These are phyloP conservation scores for Tetropium fuscum DNA, from an alignment of 2,888 invertebrate species.

Conservation along the genomic window DNA sequence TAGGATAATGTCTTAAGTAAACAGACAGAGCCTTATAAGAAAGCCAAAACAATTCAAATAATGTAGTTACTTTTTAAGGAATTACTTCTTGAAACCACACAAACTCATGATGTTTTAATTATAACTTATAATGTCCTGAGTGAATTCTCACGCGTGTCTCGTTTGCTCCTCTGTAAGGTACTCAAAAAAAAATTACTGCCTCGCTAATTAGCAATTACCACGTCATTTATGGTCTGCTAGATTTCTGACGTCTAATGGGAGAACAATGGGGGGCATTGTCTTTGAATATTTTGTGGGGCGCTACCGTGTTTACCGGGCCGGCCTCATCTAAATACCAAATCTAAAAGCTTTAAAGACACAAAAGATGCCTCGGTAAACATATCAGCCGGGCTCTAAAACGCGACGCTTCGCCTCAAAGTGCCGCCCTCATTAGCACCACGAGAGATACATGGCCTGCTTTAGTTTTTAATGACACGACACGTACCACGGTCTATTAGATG, in stretches of 20 bases:
- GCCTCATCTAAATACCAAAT: constrained; percentile 13
- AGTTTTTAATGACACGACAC: constrained; percentile 54
- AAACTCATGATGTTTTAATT: constrained; percentile 6
- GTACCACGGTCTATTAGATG: constrained; percentile 54
- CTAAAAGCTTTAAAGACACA: constrained; percentile 23
- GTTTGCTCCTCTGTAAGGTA: neutral
- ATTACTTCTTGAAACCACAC: no score
- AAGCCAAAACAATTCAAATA: no score
- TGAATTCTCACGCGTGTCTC: constrained; percentile 1
- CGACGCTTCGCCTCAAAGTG: constrained; percentile 40
- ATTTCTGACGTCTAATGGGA: constrained; percentile 10
- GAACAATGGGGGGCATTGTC: constrained; percentile 8
- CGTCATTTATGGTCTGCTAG: constrained; percentile 6
- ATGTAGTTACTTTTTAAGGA: no score
- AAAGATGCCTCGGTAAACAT: constrained; percentile 33
- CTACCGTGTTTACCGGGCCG: constrained; percentile 9
- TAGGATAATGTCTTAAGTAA: no score
- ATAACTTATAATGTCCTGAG: neutral
- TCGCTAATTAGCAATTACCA: constrained; percentile 12
- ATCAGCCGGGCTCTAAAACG: constrained; percentile 37
- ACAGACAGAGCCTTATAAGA: no score
- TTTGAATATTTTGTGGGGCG: constrained; percentile 8
- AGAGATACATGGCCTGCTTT: constrained; percentile 52
- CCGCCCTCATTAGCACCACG: constrained; percentile 55
- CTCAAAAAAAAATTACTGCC: constrained; percentile 7